These are phyloP conservation scores for Puffinus mauretanicus DNA, from an alignment of 2,113 vertebrate species.

Conservation along the genomic window DNA sequence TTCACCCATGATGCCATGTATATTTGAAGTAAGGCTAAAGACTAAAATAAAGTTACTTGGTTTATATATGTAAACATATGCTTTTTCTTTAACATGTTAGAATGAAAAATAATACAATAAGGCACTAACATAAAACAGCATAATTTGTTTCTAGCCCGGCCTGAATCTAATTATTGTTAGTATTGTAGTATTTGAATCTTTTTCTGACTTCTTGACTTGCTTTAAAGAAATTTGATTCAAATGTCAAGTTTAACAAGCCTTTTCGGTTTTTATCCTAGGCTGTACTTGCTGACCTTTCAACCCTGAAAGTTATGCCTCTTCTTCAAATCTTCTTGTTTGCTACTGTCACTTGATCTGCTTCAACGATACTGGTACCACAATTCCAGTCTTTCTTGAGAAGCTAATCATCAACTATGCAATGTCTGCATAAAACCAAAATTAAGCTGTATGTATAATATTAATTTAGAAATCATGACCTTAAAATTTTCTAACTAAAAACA, in stretches of 20 bases:
- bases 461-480: conserved; percentile 62
- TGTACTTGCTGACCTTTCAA: conserved; percentile 97
- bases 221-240: conserved; percentile 18
- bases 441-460: conserved; percentile 46
- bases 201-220: conserved; percentile 1
- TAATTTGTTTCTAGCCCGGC: background rate
- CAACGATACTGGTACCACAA: background rate
- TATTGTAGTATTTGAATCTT: background rate
- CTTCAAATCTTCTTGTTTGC: conserved; percentile 97
- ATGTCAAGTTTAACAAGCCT: conserved; percentile 37
- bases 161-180: background rate
- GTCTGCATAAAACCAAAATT: conserved; percentile 75
- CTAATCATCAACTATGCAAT: conserved; percentile 76
- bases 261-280: conserved; percentile 80
- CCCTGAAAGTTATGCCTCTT: conserved; percentile 97
- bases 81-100: background rate
- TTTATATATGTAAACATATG: background rate
- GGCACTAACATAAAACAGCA: background rate
- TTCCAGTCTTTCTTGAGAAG: conserved; percentile 58
- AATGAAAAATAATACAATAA: background rate
- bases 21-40: conserved; percentile 83
- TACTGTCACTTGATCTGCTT: conserved; percentile 81
- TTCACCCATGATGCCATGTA: conserved; percentile 80
- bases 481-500: conserved; percentile 52
- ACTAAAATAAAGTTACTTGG: conserved; percentile 61